phyloP scores from a whole-genome alignment of 2,113 vertebrate species.

The Pavo muticus region DNA sequence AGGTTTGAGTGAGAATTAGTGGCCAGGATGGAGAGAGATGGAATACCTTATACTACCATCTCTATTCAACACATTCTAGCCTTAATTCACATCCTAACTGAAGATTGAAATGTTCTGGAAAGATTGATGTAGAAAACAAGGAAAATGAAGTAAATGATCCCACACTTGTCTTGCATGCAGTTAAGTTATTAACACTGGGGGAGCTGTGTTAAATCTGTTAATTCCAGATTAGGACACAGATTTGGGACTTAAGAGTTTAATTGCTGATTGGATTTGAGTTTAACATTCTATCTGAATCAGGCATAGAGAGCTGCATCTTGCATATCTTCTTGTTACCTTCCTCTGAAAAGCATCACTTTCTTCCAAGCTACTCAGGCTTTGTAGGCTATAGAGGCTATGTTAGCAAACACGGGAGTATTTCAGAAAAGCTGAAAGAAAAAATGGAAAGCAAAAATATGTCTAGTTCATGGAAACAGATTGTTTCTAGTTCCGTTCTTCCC shows the following conservation, averaged over 20 bases:
- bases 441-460: background rate
- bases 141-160: background rate
- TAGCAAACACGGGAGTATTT: background rate
- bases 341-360: background rate
- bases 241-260: background rate
- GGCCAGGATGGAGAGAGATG: background rate
- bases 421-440: background rate
- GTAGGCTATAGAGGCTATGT: background rate
- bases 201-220: too few relatives aligned
- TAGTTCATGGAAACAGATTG: background rate
- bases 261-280: background rate
- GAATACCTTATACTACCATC: background rate
- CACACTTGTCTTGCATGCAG: background rate
- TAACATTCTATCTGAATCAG: background rate
- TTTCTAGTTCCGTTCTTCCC: background rate
- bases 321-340: background rate
- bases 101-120: background rate
- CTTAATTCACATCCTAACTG: background rate
- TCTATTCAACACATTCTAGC: background rate
- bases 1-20: background rate
- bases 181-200: background rate
- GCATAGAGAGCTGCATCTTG: background rate
- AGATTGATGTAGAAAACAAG: background rate
- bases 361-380: background rate
- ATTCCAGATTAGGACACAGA: background rate